phyloP scores from a whole-genome alignment of 2,113 vertebrate genomes.

The Anhinga anhinga region DNA sequence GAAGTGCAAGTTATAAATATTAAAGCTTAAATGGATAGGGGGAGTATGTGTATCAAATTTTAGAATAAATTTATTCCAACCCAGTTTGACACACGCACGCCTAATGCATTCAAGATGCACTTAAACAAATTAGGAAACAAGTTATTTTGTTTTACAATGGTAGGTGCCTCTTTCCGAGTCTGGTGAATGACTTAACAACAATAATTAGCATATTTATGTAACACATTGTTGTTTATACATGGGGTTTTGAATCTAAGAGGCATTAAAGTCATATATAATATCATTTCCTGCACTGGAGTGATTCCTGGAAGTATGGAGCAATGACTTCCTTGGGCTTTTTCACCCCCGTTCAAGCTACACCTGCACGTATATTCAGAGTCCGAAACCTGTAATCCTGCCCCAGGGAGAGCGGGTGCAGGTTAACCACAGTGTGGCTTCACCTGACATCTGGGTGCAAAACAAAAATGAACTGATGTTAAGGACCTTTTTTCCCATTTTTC shows the following conservation, averaged over 20 bases:
- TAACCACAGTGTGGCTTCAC: not conserved
- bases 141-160: not conserved
- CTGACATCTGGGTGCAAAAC: not conserved
- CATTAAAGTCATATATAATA: not conserved
- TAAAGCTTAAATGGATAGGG: not conserved
- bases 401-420: not conserved
- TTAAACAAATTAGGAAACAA: not conserved
- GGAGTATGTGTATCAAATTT: not conserved
- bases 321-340: not conserved
- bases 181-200: not conserved
- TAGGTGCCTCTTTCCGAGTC: not conserved
- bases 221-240: not conserved
- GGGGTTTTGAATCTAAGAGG: not conserved
- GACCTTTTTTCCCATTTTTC: not conserved
- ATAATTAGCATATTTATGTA: conserved; percentile 38
- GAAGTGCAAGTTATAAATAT: conserved; percentile 18
- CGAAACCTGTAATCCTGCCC: not conserved
- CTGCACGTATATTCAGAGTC: not conserved
- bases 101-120: not conserved
- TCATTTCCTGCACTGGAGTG: not conserved
- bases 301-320: not conserved
- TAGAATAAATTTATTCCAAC: not conserved
- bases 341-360: not conserved
- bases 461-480: not conserved
- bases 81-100: not conserved